Conservation (phyloP, 2,797 vertebrate genomes). For the Pangasius mekongensis region DNA sequence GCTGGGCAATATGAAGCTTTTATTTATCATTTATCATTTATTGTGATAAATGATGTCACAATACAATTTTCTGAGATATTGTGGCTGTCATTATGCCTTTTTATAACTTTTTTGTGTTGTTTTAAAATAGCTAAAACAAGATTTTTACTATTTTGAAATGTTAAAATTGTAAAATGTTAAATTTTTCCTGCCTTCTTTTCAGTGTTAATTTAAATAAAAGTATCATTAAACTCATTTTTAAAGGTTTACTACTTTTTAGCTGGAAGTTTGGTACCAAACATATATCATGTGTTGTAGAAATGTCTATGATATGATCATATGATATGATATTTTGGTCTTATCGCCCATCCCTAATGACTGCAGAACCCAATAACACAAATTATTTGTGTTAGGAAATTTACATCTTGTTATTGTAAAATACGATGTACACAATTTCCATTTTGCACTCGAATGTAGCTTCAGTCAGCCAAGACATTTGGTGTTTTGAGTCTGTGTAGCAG, state of each 20-base stretch:
- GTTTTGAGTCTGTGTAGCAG: neutral
- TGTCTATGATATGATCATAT: neutral
- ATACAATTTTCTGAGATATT: neutral
- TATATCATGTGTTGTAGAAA: neutral
- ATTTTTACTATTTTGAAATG: neutral
- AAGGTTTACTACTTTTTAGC: too few species aligned
- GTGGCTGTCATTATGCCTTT: too few species aligned
- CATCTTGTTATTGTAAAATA: too few species aligned
- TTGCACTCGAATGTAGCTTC: neutral
- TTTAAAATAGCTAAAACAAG: too few species aligned
- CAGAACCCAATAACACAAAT: neutral
- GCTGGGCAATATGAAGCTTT: neutral
- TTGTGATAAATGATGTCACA: neutral
- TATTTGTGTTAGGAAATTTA: neutral
- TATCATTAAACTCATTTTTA: too few species aligned
- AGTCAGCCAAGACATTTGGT: neutral
- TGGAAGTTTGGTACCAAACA: too few species aligned
- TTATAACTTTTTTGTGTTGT: too few species aligned
- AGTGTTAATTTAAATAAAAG: neutral
- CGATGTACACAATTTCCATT: neutral
- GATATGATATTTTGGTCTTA: neutral
- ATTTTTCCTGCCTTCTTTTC: too few species aligned
- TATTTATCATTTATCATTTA: neutral
- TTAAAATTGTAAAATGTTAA: neutral
- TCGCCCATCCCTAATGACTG: neutral